Base-by-base conservation (phyloP, 2,888 invertebrate genomes). In the Galeruca laticollis region DNA sequence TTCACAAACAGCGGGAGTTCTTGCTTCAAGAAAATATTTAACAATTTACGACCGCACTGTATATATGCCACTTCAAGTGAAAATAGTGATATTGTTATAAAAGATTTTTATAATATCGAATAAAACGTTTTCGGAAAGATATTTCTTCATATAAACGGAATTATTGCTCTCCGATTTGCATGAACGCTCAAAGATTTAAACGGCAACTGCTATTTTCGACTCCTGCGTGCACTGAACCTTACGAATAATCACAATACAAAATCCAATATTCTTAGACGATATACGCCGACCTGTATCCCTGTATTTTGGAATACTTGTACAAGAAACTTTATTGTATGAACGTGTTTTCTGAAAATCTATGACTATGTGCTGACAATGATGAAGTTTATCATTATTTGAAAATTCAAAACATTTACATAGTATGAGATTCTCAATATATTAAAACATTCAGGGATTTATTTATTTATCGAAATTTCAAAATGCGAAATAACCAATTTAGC, bases 191-290 rank as follows among this genome's bases (percentile, higher is more conserved):
- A 47, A 47, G 47, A 47, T 47, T 47, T 18, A 47, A 15, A 8
- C 47, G 8, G 18, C 31, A 31, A 31, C n/a, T 54, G 31, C 54
- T 31, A 9, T 31, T 54, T 31, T 54, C 54, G 26, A 54, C 26
- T 54, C 18, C 26, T 13, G 9, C n/a, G 31, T 31, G 26, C 31
- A n/a, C 26, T 15, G 26, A 54, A 54, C 54, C 54, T 31, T 31
- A 15, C 31, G 26, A 31, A 31, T 54, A 54, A 52, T 52, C 21
- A 52, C 52, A 52, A 52, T 52, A 13, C 26, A 52, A 21, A 20
- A 26, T 52, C 26, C 21, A 52, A 52, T 11, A 21, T 15, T 26
- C 52, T 52, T 21, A 54, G 26, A 31, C 51, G 51, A 26, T 52
- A n/a, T 52, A 26, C 11, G 21, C 21, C 52, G 52, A n/a, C 11